phyloP scores from a whole-genome alignment of 2,888 invertebrate species.

The Eretmocerus hayati region DNA sequence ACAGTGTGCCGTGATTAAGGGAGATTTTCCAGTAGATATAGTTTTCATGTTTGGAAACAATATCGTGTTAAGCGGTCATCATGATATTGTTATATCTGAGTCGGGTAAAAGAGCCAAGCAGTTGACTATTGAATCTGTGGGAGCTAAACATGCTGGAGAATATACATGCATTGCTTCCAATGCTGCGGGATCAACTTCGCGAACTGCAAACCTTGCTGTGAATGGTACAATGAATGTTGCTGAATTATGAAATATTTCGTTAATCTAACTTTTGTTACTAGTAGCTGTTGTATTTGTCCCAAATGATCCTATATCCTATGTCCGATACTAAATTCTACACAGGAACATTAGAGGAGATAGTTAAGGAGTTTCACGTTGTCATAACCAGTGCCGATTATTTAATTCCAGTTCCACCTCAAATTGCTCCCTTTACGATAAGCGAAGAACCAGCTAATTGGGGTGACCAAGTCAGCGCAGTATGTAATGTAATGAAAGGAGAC shows the following conservation, averaged over 20 bases:
- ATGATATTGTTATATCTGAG: slow-evolving; percentile 35
- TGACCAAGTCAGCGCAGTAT: slow-evolving; percentile 64
- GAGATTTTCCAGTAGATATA: slow-evolving; percentile 70
- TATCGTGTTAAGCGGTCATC: slow-evolving; percentile 32
- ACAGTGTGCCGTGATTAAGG: slow-evolving; percentile 66
- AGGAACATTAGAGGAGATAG: too few relatives aligned
- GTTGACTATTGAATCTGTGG: slow-evolving; percentile 63
- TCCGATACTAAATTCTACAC: too few relatives aligned
- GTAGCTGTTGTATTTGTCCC: too few relatives aligned
- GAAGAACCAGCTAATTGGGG: slow-evolving; percentile 60
- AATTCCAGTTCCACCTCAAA: slow-evolving; percentile 50
- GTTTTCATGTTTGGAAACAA: slow-evolving; percentile 59
- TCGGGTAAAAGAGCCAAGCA: slow-evolving; percentile 40
- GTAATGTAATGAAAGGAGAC: slow-evolving; percentile 67
- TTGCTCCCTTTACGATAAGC: slow-evolving; percentile 54
- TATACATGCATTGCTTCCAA: slow-evolving; percentile 61
- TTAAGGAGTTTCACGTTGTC: too few relatives aligned
- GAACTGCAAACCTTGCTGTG: slow-evolving; percentile 50
- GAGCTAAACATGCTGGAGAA: slow-evolving; percentile 62
- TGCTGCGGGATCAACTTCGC: slow-evolving; percentile 48
- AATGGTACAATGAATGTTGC: slow-evolving; percentile 51
- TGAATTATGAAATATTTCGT: too few relatives aligned
- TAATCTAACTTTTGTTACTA: too few relatives aligned
- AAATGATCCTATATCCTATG: too few relatives aligned
- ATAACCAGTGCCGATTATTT: too few relatives aligned